Base-by-base conservation (phyloP, 2,113 vertebrate species). In the Eulemur rufifrons region DNA sequence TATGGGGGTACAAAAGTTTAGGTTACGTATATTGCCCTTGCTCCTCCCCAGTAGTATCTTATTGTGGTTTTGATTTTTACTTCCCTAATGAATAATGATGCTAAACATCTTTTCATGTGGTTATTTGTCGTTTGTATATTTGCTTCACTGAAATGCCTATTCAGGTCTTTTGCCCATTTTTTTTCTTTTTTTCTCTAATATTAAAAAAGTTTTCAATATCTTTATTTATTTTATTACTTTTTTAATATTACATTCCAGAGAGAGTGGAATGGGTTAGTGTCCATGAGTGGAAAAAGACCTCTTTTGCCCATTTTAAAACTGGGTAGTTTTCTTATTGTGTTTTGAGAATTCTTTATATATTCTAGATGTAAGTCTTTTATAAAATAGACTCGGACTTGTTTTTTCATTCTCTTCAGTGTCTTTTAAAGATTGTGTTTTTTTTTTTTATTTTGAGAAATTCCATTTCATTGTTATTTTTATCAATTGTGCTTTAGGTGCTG, bases 281-380 rank as follows among this genome's bases (percentile, higher is more conserved):
- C 50, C 50, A 15, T 3, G 15, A 42, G 50, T 52, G 15, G 50
- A 52, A 15, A 52, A 15, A 3, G 50, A 52, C 61, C 61, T 84
- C 77, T 85, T 95, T 87, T 88, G n/a, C 29, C 47, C 18, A 4
- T 47, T 91, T 86, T 39, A 89, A 81, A 92, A 86, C 61, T 74
- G 47, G 45, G 2, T 90, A 17, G 27, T 80, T 89, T 84, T 78
- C 89, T 73, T 66, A 25, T n/a, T 89, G 71, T 81, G 8, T 78
- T 88, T 84, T 78, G 45, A 84, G 84, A 69, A 21, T 81, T 89
- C 37, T 83, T 83, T 71, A 39, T 88, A 42, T 81, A 77, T 69
- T 69, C 68, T 91, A 27, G 17, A 20, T 61, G 27, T 37, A 52
- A 68, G 37, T 66, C 47, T 9, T 88, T 91, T 84, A 69, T 88